Conservation (phyloP, 2,888 invertebrate species). For the Mylabris sibirica region DNA sequence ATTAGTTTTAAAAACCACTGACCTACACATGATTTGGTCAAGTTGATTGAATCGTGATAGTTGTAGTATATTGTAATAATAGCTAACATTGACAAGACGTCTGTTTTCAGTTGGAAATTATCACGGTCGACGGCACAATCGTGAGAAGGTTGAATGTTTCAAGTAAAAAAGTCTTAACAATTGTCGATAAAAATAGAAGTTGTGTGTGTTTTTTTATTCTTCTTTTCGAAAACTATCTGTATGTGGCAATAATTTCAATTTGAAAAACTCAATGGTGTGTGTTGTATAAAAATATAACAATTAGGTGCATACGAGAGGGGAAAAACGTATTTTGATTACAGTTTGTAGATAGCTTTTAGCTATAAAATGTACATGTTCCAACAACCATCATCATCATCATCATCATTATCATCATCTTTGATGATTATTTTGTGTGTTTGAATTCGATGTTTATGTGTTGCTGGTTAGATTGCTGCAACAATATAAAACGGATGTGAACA, state of each 20-base stretch:
- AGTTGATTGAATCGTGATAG: neutral
- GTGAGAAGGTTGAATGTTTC: slow-evolving; percentile 41
- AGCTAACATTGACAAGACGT: slow-evolving; percentile 42
- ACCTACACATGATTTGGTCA: neutral
- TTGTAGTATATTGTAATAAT: neutral
- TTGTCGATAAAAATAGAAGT: neutral
- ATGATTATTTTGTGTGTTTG: neutral
- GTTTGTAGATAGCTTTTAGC: neutral
- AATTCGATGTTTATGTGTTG: slow-evolving; percentile 11
- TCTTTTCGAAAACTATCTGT: too few species aligned
- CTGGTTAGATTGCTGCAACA: neutral
- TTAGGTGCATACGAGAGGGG: neutral
- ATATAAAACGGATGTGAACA: slow-evolving; percentile 42
- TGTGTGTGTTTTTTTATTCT: too few species aligned
- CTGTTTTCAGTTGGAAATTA: slow-evolving; percentile 41
- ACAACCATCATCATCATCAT: slow-evolving; percentile 3
- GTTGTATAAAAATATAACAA: neutral
- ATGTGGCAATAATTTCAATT: neutral
- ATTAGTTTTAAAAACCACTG: neutral
- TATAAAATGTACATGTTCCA: neutral
- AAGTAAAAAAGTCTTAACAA: neutral
- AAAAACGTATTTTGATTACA: neutral
- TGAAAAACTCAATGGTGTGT: neutral
- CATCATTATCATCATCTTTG: slow-evolving; percentile 3
- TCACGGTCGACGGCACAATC: slow-evolving; percentile 48